A percentile compares a stretch with the other conserved stretches of the same genome.
Conservation (phyloP, 2,888 invertebrate species). For the Papilio gigon region DNA sequence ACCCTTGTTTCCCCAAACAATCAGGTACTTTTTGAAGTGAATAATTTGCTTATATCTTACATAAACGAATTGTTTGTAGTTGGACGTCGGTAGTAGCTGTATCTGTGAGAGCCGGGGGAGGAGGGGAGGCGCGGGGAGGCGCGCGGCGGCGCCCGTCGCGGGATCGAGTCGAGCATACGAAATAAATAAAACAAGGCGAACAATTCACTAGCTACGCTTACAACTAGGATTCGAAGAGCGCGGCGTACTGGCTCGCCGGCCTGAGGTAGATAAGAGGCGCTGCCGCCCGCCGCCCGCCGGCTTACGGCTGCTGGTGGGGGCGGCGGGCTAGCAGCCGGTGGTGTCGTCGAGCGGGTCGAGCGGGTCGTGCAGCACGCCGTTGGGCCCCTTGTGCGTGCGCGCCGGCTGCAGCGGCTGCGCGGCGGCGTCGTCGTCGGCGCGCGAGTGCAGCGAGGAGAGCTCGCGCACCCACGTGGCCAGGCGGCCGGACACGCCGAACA, state of each 20-base stretch:
- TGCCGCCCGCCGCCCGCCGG: conserved; percentile 39
- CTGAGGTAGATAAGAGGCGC: conserved; percentile 63
- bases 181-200: conserved; percentile 63
- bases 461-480: conserved; percentile 80
- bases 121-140: conserved; percentile 16
- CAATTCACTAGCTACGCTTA: conserved; percentile 73
- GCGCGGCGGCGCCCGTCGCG: conserved; percentile 40
- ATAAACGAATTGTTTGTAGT: background rate
- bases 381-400: conserved; percentile 53
- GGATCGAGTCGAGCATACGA: conserved; percentile 46
- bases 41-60: background rate
- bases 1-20: background rate
- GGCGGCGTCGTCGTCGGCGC: conserved; percentile 71
- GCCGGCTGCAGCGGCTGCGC: conserved; percentile 58
- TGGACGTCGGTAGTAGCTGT: background rate
- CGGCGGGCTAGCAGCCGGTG: conserved; percentile 50
- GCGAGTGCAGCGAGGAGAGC: conserved; percentile 74
- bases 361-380: conserved; percentile 57
- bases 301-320: conserved; percentile 47
- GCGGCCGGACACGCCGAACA: conserved; percentile 79
- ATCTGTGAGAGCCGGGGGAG: background rate
- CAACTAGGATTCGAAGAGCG: conserved; percentile 74
- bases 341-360: conserved; percentile 40
- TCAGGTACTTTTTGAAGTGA: too few species aligned
- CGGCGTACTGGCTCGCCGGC: conserved; percentile 48